phyloP scores from a whole-genome alignment of 2,888 invertebrate species.

The Pristionchus maxplancki region DNA sequence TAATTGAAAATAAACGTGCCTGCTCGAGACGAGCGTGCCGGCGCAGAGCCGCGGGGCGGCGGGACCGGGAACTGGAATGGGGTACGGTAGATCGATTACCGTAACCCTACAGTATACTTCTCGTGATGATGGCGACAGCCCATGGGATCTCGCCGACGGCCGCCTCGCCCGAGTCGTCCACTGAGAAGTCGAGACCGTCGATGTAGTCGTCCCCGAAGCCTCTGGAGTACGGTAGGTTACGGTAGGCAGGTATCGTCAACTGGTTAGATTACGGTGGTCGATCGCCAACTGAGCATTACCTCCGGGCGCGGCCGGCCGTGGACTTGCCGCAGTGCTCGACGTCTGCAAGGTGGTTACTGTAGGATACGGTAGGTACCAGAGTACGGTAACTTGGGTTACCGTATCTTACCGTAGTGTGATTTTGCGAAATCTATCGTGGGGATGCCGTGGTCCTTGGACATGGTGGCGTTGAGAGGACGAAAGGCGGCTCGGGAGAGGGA shows the following conservation, averaged over 20 bases:
- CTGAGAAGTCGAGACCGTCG: neutral
- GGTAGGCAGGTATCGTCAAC: neutral
- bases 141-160: neutral
- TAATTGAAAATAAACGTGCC: neutral
- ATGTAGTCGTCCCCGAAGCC: constrained; percentile 22
- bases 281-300: neutral
- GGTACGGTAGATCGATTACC: neutral
- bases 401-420: constrained; percentile 9
- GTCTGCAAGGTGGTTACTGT: neutral
- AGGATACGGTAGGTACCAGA: too few relatives aligned
- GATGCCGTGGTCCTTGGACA: neutral
- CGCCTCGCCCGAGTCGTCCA: neutral
- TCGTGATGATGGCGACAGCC: neutral
- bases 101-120: neutral
- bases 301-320: neutral
- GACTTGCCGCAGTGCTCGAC: neutral
- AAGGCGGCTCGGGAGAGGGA: neutral
- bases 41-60: neutral
- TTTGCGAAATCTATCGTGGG: neutral
- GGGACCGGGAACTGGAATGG: neutral
- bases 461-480: neutral
- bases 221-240: neutral
- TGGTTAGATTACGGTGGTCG: neutral
- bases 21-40: constrained; percentile 3
- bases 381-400: neutral